Evolutionary conservation across 2,888 invertebrate genomes (phyloP).

Genomic region (Drosophila robusta): DNA sequence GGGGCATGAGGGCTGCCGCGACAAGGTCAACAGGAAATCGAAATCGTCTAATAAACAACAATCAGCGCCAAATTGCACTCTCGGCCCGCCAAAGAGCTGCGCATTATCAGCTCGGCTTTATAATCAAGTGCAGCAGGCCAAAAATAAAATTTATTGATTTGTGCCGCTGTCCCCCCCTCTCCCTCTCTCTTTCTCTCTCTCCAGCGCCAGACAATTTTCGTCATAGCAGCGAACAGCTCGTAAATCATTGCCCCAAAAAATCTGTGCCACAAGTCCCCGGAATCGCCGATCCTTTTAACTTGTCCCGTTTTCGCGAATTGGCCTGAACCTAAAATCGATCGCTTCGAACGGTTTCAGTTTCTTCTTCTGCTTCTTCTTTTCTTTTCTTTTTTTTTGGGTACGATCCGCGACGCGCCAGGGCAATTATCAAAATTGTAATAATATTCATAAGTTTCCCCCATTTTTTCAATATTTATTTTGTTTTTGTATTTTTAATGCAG

Average conservation of each 20-base stretch:
- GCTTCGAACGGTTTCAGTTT: slow-evolving; percentile 31
- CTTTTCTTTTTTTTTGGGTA: neutral
- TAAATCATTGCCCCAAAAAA: slow-evolving; percentile 68
- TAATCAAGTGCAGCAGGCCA: slow-evolving; percentile 67
- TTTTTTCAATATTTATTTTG: slow-evolving; percentile 6
- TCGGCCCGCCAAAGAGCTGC: slow-evolving; percentile 35
- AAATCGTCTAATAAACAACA: slow-evolving; percentile 66
- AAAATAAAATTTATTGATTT: slow-evolving; percentile 74
- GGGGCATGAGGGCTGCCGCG: neutral
- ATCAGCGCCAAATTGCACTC: slow-evolving; percentile 61
- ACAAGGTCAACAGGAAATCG: slow-evolving; percentile 69
- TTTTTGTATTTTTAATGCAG: slow-evolving; percentile 29
- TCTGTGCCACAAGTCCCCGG: slow-evolving; percentile 29
- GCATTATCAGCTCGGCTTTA: slow-evolving; percentile 64
- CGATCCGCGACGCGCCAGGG: slow-evolving; percentile 48
- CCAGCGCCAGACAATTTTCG: slow-evolving; percentile 61
- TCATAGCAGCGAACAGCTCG: slow-evolving; percentile 52
- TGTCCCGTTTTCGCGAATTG: slow-evolving; percentile 48
- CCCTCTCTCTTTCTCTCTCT: neutral
- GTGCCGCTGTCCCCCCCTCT: slow-evolving; percentile 10
- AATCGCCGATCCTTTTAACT: slow-evolving; percentile 34
- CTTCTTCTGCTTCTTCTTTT: neutral
- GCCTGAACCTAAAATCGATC: slow-evolving; percentile 56
- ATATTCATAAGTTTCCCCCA: slow-evolving; percentile 54
- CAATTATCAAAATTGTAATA: slow-evolving; percentile 84